Evolutionary conservation across 2,797 vertebrate species (phyloP), one percentile per base, ranked within the genome.

Genomic region (Sebastes minor): DNA sequence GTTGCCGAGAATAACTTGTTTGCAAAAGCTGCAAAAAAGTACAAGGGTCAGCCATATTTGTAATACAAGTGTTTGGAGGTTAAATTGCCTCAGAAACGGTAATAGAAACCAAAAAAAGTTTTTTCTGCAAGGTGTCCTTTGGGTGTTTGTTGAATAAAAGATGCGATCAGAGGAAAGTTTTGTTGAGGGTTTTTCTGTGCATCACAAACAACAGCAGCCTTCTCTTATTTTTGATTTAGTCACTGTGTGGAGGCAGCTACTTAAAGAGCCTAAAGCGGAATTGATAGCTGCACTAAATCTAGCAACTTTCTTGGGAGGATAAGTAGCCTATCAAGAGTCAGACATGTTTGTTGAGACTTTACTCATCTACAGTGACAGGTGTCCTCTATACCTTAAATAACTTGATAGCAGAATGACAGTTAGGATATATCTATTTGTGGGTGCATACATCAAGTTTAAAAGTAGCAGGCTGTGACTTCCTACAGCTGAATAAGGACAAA

Each of bases 231-330:
- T 70, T 68, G 52, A 73, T 71, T 73, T 14, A 76, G 28, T 70
- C 35, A 70, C 76, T 52, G n/a, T n/a, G 32, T 33, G 20, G 14
- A 57, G 38, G 65, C 28, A 76, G 38, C 61, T 77, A 74, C 82
- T 13, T 78, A 71, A 76, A 70, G 27, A 76, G 35, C 25, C 52
- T 63, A 65, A 73, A 77, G 49, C 65, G 28, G 63, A 69, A 83
- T 61, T 82, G 67, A 85, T 46, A 27, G 65, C 72, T 68, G 79
- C 66, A 61, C 55, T 80, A 83, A 81, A 81, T 86, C 74, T 14
- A 32, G 68, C 76, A 20, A 62, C 57, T 38, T 62, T 79, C 57
- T 59, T 79, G 71, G 52, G 42, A 66, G 62, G 46, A 60, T 71
- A 70, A 65, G 66, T 66, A 74, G 56, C 76, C 66, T 65, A 35